Evolutionary conservation across 2,797 vertebrate species (phyloP).

Genomic region (Todus mexicanus): DNA sequence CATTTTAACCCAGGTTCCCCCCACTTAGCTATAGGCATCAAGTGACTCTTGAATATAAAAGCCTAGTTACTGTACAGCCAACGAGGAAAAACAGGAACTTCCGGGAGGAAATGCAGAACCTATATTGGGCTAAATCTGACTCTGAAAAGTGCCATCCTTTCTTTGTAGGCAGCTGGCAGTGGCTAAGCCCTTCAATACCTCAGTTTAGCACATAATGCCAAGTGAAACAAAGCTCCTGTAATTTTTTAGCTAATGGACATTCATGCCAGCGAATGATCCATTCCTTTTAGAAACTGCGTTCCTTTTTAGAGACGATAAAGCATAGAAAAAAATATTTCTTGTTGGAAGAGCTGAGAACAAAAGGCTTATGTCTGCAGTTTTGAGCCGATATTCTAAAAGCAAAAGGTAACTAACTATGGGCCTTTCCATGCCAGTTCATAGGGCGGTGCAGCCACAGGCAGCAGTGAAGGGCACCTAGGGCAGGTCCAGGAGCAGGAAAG

Average conservation of each 20-base stretch:
- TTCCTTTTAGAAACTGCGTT: neutral
- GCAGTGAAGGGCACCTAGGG: rapidly evolving
- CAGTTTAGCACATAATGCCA: neutral
- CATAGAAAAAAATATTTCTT: neutral
- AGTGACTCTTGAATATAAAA: neutral
- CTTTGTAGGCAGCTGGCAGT: neutral
- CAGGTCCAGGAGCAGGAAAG: neutral
- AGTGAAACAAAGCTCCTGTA: neutral
- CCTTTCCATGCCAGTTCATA: neutral
- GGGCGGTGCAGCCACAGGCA: neutral
- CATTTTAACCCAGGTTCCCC: neutral
- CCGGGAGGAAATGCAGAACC: neutral
- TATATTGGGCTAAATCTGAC: neutral
- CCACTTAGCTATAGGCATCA: neutral
- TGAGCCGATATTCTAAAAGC: neutral
- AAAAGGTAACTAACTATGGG: neutral
- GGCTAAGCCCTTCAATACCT: neutral
- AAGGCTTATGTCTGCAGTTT: neutral
- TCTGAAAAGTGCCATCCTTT: neutral
- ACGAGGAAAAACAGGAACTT: neutral
- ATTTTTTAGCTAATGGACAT: neutral
- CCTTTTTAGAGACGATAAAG: neutral
- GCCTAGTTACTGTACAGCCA: neutral
- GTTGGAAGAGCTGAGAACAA: neutral
- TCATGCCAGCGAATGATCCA: neutral